A percentile compares a stretch with the other conserved stretches of the same genome.
These are phyloP conservation scores for Aldrovandia affinis DNA, from an alignment of 2,797 vertebrate species.

Conservation along the genomic window DNA sequence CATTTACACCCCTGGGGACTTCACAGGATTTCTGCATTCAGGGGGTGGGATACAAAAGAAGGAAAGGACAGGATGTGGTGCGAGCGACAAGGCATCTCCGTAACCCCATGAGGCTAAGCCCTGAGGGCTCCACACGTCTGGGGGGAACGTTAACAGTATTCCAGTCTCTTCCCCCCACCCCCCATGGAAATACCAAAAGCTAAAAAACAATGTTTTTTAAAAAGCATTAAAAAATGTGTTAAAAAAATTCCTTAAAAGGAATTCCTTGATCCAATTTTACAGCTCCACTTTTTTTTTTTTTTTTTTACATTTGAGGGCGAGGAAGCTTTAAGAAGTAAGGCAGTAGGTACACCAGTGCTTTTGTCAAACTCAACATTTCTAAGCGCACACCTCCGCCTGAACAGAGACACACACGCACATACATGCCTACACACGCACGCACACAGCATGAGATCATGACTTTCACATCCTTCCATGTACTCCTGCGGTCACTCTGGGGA, in stretches of 20 bases:
- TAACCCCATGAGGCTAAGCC: background rate
- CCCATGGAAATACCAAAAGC: slow-evolving; percentile 48
- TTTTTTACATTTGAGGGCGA: slow-evolving; percentile 35
- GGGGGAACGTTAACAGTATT: slow-evolving; percentile 56
- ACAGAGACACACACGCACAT: slow-evolving; percentile 12
- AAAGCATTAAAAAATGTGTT: slow-evolving; percentile 63
- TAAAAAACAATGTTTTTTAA: slow-evolving; percentile 42
- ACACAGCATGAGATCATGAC: background rate
- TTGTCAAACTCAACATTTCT: slow-evolving; percentile 44
- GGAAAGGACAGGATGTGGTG: too few relatives aligned
- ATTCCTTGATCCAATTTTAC: slow-evolving; percentile 39
- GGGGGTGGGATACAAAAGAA: too few relatives aligned
- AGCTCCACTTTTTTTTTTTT: background rate
- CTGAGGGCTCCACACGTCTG: background rate
- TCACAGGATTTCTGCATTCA: too few relatives aligned
- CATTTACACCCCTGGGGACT: too few relatives aligned
- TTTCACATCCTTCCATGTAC: background rate
- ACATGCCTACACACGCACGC: slow-evolving; percentile 23
- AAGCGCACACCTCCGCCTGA: slow-evolving; percentile 24
- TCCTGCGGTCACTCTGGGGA: too few relatives aligned
- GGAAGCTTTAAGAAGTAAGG: slow-evolving; percentile 46
- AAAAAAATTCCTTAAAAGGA: slow-evolving; percentile 68
- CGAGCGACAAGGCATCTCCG: background rate
- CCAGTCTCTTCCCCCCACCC: slow-evolving; percentile 47
- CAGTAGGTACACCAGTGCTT: slow-evolving; percentile 49